Evolutionary conservation across 2,113 vertebrate species (phyloP).

Genomic region (Helogale parvula): DNA sequence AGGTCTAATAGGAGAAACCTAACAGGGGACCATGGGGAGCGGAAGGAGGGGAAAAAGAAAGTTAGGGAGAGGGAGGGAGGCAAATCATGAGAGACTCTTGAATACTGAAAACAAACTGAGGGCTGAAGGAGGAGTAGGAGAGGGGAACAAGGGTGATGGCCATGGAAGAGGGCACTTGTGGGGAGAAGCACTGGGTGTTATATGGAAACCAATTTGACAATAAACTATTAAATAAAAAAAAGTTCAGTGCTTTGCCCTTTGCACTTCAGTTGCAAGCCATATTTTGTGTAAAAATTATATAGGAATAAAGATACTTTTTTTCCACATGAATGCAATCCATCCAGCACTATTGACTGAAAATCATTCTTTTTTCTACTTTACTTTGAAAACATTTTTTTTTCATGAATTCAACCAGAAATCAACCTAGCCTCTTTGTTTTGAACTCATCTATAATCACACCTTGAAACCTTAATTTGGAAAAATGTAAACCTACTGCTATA

Average conservation of each 20-base stretch:
- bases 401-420: not conserved
- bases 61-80: too few species aligned
- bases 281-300: not conserved
- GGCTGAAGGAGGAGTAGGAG: too few species aligned
- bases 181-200: too few species aligned
- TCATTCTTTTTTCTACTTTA: not conserved
- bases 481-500: not conserved
- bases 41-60: too few species aligned
- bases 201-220: too few species aligned
- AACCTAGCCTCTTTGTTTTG: not conserved
- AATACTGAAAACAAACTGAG: too few species aligned
- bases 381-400: not conserved
- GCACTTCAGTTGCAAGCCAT: not conserved
- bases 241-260: not conserved
- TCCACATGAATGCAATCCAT: not conserved
- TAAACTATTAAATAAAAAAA: not conserved
- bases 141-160: too few species aligned
- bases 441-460: not conserved
- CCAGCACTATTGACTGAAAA: not conserved
- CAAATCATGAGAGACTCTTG: too few species aligned
- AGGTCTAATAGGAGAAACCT: too few species aligned
- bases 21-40: too few species aligned
- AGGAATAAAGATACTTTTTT: not conserved
- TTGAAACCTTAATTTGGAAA: conserved; percentile 27
- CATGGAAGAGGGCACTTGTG: too few species aligned